Evolutionary conservation across 2,113 vertebrate genomes (phyloP), one percentile per base, ranked within the genome.

Genomic region (Dissostichus mawsoni): DNA sequence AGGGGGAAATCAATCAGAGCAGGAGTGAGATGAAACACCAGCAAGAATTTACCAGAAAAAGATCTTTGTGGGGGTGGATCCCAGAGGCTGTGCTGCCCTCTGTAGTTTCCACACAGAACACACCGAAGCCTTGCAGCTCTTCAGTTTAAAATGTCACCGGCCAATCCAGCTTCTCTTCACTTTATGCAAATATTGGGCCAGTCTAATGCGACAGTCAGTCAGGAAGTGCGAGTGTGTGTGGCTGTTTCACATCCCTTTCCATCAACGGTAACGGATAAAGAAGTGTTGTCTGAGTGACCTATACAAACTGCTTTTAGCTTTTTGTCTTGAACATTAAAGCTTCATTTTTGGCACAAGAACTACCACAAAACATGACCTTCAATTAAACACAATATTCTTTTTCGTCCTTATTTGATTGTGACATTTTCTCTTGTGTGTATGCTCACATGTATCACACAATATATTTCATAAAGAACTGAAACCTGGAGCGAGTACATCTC

Each of bases 381-480:
- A 56, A 6, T 63, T 0, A 16, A 41, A 7, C 11, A 4, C 4
- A 23, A 0, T 53, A 0, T 5, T 62, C 16, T 5, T 0, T 68
- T 64, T 0, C 11, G 13, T 13, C 2, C 11, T 20, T 23, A 11
- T 73, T 29, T 2, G 11, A 47, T 16, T 14, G 48, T 20, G 55
- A 45, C 41, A 0, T 10, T 53, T 51, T 59, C 52, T 36, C 52
- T 8, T n/a, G 52, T 18, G 47, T 52, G 57, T 33, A 7, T 20
- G 58, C 61, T 59, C 67, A 59, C 61, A 36, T 11, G 5, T 8
- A 1, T 71, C 53, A 3, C 1, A 36, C 74, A 3, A 20, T 64
- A 69, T 55, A 82, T 84, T 65, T 74, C 3, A 84, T 73, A 74
- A 89, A 92, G 94, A 94, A 95, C 82, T 93, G 94, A 95, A 95